Conservation (phyloP, 2,888 invertebrate species). For the Malachius bipustulatus region DNA sequence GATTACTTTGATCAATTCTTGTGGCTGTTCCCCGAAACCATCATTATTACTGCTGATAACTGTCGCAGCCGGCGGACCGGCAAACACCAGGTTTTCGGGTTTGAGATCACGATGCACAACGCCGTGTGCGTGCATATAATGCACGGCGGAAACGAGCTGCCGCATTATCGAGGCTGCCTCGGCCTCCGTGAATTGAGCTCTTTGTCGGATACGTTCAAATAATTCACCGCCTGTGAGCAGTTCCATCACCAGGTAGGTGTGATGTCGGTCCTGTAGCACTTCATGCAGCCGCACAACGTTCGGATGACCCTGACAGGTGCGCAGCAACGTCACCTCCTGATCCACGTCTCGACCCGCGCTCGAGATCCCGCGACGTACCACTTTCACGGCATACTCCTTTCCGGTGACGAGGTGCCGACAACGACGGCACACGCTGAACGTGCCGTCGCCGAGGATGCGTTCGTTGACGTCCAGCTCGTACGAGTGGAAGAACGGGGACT, state of each 20-base stretch:
- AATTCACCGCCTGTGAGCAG: constrained; percentile 76
- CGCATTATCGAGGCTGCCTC: constrained; percentile 68
- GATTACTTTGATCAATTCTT: constrained; percentile 78
- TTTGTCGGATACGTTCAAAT: constrained; percentile 50
- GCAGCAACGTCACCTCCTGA: constrained; percentile 66
- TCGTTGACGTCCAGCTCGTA: constrained; percentile 64
- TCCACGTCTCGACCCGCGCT: constrained; percentile 52
- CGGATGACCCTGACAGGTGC: constrained; percentile 76
- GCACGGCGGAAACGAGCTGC: constrained; percentile 72
- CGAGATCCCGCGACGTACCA: no score
- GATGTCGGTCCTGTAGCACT: constrained; percentile 62
- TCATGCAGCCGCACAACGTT: constrained; percentile 78
- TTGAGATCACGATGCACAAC: constrained; percentile 91
- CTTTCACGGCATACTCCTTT: constrained; percentile 79
- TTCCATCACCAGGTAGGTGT: constrained; percentile 82
- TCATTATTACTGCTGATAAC: constrained; percentile 33
- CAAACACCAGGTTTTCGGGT: constrained; percentile 74
- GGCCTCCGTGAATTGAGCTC: constrained; percentile 60
- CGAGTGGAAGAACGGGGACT: constrained; percentile 75
- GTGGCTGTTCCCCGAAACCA: no score
- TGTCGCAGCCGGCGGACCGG: constrained; percentile 38
- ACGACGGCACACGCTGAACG: constrained; percentile 75
- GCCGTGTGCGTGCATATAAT: constrained; percentile 71
- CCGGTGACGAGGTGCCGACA: constrained; percentile 55
- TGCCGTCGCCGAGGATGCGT: constrained; percentile 73